These are phyloP conservation scores for Ptychoptera contaminata DNA, from an alignment of 2,888 invertebrate genomes.

Conservation along the genomic window DNA sequence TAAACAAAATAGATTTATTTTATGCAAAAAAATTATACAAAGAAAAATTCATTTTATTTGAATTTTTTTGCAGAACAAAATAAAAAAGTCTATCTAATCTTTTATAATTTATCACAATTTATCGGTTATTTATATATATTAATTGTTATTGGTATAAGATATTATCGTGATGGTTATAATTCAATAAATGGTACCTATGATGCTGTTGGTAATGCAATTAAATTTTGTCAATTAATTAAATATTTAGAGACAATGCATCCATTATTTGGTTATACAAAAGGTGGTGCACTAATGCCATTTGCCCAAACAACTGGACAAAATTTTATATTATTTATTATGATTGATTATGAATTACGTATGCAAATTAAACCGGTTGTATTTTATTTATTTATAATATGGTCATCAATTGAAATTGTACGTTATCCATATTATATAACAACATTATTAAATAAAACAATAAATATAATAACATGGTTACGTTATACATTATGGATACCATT, in stretches of 20 bases:
- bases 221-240: constrained; percentile 68
- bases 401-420: constrained; percentile 64
- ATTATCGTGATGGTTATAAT: constrained; percentile 53
- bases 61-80: constrained; percentile 45
- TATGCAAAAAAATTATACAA: too few relatives aligned
- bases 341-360: constrained; percentile 72
- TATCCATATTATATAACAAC: constrained; percentile 87
- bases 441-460: constrained; percentile 55
- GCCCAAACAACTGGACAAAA: constrained; percentile 68
- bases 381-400: constrained; percentile 76
- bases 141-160: constrained; percentile 55
- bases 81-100: constrained; percentile 66
- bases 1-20: too few relatives aligned
- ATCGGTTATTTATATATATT: constrained; percentile 68
- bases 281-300: constrained; percentile 52
- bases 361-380: constrained; percentile 77
- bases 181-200: constrained; percentile 55
- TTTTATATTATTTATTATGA: constrained; percentile 64
- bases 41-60: constrained; percentile 6
- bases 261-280: constrained; percentile 73
- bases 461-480: constrained; percentile 75
- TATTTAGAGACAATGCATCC: constrained; percentile 82
- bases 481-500: constrained; percentile 89
- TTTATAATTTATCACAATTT: constrained; percentile 84
- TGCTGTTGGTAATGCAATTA: constrained; percentile 59